Evolutionary conservation across 64 coral and sea anemone species (phyloP), one percentile per base, ranked within the genome.

Genomic region (Actinia tenebrosa): DNA sequence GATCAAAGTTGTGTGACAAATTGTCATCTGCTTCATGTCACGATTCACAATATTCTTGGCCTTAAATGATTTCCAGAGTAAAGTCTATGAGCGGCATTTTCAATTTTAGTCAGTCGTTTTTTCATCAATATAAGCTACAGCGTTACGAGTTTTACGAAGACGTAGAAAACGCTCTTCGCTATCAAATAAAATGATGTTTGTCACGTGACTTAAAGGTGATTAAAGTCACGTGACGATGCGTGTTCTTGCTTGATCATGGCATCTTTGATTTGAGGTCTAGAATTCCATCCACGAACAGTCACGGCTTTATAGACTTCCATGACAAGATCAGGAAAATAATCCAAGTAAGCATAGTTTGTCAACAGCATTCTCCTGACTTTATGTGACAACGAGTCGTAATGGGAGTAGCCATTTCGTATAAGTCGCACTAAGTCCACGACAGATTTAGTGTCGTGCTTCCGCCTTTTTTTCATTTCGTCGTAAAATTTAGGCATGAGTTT

Each of bases 341-440:
- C 45, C 16, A 81, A 14, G 44, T 50, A 81, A 14, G 19, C 17
- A 81, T 11, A 50, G 22, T 53, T 81, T 9, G 1, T 23, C 3
- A 81, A 45, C 43, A 79, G 16, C 45, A 22, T 25, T 50, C 50
- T 50, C 22, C 44, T 81, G 45, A 81, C 19, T 81, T 44, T 44
- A 1, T 16, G 17, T 50, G 44, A 8, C 19, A 45, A 53, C 16
- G 46, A 13, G 23, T 60, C 16, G 27, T 50, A 15, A 37, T 89
- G 87, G 3, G 1, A 18, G 22, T 82, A 17, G 2, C 71, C 30
- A 50, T 88, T 88, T 44, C 87, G 22, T 63, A 89, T 83, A 20
- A 89, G 62, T 60, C 87, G 60, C 5, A 89, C 87, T 3, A 89
- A 46, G 45, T 89, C 87, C 44, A 89, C 87, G 44, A 64, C 23